These are phyloP conservation scores for Hipparchia sbordonii DNA, from an alignment of 2,888 invertebrate species.

Conservation along the genomic window DNA sequence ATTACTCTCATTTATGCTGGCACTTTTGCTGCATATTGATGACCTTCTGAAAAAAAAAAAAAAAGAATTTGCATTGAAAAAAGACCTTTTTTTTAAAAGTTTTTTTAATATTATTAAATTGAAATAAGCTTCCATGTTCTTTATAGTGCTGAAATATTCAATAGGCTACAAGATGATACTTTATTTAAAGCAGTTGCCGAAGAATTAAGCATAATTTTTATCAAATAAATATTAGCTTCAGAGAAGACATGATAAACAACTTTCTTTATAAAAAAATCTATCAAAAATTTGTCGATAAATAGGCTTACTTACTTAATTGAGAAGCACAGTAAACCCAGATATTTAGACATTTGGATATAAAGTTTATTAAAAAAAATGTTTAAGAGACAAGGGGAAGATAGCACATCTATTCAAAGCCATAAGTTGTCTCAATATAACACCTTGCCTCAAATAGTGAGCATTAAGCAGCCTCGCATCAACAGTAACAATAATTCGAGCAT, in stretches of 20 bases:
- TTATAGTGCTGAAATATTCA: too few relatives aligned
- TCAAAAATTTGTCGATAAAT: too few relatives aligned
- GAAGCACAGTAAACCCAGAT: slow-evolving; percentile 30
- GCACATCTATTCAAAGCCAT: slow-evolving; percentile 28
- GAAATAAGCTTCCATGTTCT: too few relatives aligned
- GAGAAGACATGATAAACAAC: too few relatives aligned
- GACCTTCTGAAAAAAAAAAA: slow-evolving; percentile 55
- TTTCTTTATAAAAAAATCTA: too few relatives aligned
- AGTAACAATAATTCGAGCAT: slow-evolving; percentile 38
- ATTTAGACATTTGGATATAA: slow-evolving; percentile 34
- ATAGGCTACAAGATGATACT: too few relatives aligned
- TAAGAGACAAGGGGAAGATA: slow-evolving; percentile 24
- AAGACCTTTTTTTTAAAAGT: too few relatives aligned
- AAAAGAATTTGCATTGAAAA: neutral
- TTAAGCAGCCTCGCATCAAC: slow-evolving; percentile 44
- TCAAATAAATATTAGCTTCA: too few relatives aligned
- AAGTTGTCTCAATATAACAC: slow-evolving; percentile 23
- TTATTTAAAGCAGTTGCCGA: too few relatives aligned
- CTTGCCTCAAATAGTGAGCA: slow-evolving; percentile 42
- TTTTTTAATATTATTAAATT: too few relatives aligned
- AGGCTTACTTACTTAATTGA: slow-evolving; percentile 33
- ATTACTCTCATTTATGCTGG: slow-evolving; percentile 56
- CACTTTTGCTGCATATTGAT: slow-evolving; percentile 69
- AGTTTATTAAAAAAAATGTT: neutral
- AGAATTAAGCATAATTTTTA: too few relatives aligned